Evolutionary conservation across 1,140 invertebrate genomes (phyloP).

Genomic region (Heliothis subflexa): DNA sequence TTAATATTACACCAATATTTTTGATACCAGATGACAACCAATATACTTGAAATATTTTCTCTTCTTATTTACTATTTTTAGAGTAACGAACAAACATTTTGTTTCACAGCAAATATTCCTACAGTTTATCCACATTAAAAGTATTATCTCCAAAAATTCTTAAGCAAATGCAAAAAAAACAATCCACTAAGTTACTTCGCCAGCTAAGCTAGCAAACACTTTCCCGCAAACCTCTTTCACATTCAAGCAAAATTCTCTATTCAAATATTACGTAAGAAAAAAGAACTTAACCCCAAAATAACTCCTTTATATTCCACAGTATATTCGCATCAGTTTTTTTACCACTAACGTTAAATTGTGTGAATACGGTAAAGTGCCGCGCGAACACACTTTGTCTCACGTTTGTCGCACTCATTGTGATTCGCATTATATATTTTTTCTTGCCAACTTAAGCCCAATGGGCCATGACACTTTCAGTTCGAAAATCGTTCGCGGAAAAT

Average conservation of each 20-base stretch:
- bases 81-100: too few relatives aligned
- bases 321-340: neutral
- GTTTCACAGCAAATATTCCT: too few relatives aligned
- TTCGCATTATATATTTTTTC: slow-evolving; percentile 33
- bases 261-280: slow-evolving; percentile 12
- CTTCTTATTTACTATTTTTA: too few relatives aligned
- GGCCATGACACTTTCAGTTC: slow-evolving; percentile 18
- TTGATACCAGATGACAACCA: neutral
- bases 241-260: slow-evolving; percentile 13
- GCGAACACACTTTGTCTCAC: slow-evolving; percentile 14
- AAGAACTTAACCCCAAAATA: neutral
- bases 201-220: slow-evolving; percentile 1
- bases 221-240: neutral
- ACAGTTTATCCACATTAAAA: too few relatives aligned
- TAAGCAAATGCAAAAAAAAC: neutral
- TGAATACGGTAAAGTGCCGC: slow-evolving; percentile 6
- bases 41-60: too few relatives aligned
- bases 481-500: slow-evolving; percentile 54
- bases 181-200: neutral
- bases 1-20: neutral
- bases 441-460: slow-evolving; percentile 37
- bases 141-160: too few relatives aligned
- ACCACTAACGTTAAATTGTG: slow-evolving; percentile 21
- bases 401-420: slow-evolving; percentile 1
- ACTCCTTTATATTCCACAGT: neutral